A percentile compares a stretch with the other conserved stretches of the same genome.
Conservation (phyloP, 1,140 invertebrate genomes). For the Drosophila tani region DNA sequence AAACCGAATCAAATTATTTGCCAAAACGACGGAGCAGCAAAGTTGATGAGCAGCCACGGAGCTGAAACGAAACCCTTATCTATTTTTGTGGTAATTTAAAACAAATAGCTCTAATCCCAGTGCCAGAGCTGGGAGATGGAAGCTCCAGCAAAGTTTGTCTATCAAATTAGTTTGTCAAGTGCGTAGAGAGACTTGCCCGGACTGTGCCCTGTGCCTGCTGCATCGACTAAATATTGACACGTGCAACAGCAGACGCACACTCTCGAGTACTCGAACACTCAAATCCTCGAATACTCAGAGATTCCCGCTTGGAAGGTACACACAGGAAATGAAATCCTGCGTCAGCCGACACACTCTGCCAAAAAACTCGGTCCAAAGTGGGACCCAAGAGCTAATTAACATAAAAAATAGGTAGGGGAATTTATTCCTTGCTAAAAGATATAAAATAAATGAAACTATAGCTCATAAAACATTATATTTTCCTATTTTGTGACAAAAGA, state of each 20-base stretch:
- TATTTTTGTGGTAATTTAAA: constrained; percentile 84
- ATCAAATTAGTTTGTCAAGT: constrained; percentile 82
- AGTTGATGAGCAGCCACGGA: constrained; percentile 18
- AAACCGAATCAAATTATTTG: constrained; percentile 84
- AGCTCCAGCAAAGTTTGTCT: constrained; percentile 66
- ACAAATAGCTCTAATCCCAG: constrained; percentile 75
- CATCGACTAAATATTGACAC: constrained; percentile 48
- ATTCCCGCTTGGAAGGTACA: constrained; percentile 14
- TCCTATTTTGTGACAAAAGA: too few relatives aligned
- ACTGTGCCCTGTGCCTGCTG: constrained; percentile 10
- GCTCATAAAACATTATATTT: too few relatives aligned
- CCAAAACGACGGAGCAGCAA: constrained; percentile 51
- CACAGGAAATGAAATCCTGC: constrained; percentile 74
- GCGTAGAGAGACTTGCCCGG: constrained; percentile 50
- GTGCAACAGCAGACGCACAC: constrained; percentile 30
- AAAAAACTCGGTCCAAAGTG: not conserved
- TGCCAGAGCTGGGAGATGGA: constrained; percentile 4
- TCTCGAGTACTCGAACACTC: constrained; percentile 42
- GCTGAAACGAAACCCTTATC: constrained; percentile 57
- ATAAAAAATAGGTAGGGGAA: not conserved
- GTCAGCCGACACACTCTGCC: constrained; percentile 26
- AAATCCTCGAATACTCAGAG: constrained; percentile 17
- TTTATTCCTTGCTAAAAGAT: not conserved
- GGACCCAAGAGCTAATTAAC: not conserved
- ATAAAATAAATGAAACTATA: not conserved